Conservation (phyloP, 2,113 vertebrate species). For the Urocynchramus pylzowi region DNA sequence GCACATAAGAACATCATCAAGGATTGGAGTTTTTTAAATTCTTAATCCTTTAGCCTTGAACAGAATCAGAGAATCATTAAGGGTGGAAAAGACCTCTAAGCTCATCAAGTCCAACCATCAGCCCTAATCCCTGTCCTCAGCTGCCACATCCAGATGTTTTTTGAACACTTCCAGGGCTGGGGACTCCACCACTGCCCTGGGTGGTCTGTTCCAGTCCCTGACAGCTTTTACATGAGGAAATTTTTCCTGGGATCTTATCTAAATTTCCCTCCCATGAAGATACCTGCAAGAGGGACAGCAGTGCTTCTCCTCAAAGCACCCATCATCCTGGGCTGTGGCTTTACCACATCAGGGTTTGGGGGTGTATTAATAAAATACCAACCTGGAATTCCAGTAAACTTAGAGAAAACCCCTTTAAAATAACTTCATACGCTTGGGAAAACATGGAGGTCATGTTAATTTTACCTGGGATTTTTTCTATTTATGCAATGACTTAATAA, state of each 20-base stretch:
- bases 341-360: not conserved
- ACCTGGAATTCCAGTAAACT: rapidly evolving
- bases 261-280: not conserved
- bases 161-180: not conserved
- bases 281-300: not conserved
- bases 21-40: not conserved
- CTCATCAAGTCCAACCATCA: not conserved
- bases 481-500: not conserved
- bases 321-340: not conserved
- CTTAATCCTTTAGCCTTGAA: not conserved
- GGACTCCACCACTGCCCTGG: not conserved
- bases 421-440: not conserved
- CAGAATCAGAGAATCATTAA: not conserved
- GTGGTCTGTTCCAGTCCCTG: no score
- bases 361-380: not conserved
- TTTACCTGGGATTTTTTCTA: not conserved
- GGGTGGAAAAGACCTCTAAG: not conserved
- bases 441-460: not conserved
- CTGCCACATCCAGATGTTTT: rapidly evolving
- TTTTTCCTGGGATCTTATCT: not conserved
- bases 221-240: not conserved
- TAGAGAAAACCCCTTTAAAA: not conserved
- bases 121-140: not conserved
- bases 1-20: not conserved
- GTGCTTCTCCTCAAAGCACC: not conserved